phyloP scores from a whole-genome alignment of 2,888 invertebrate genomes.

The Folsomia manolachei region DNA sequence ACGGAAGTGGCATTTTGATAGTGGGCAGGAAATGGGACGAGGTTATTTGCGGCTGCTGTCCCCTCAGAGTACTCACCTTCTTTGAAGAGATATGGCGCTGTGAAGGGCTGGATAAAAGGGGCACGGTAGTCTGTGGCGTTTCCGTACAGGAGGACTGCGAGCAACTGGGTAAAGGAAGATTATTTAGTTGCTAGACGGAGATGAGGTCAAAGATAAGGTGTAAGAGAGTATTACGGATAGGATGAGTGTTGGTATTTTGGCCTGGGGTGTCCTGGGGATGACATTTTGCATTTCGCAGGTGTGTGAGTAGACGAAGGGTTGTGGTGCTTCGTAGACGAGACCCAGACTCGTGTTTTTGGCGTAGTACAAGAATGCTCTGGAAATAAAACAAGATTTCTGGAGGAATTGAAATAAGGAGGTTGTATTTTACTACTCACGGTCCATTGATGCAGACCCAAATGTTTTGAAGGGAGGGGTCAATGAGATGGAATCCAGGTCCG shows the following conservation, averaged over 20 bases:
- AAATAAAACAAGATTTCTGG: too few relatives aligned
- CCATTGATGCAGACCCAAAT: slow-evolving; percentile 41
- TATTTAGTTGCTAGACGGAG: too few relatives aligned
- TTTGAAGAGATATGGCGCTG: slow-evolving; percentile 34
- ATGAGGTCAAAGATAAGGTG: too few relatives aligned
- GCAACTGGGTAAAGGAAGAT: slow-evolving; percentile 21
- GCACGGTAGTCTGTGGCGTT: slow-evolving; percentile 29
- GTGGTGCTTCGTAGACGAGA: slow-evolving; percentile 34
- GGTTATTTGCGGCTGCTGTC: too few relatives aligned
- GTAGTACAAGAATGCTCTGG: slow-evolving; percentile 38
- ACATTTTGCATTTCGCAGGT: slow-evolving; percentile 42
- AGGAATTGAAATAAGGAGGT: too few relatives aligned
- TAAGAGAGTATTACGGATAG: too few relatives aligned
- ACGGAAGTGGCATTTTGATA: slow-evolving; percentile 33
- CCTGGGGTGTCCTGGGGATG: slow-evolving; percentile 25
- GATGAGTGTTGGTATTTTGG: too few relatives aligned
- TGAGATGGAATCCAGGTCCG: slow-evolving; percentile 21
- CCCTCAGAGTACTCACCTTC: slow-evolving; percentile 11
- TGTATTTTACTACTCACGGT: slow-evolving; percentile 22
- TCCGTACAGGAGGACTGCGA: slow-evolving; percentile 33
- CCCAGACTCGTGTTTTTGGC: slow-evolving; percentile 27
- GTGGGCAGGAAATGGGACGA: slow-evolving; percentile 21
- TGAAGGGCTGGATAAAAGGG: slow-evolving; percentile 33
- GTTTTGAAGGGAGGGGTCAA: slow-evolving; percentile 14
- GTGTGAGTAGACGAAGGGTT: slow-evolving; percentile 30